Conservation (phyloP, 2,888 invertebrate genomes). For the Rhagonycha lutea region DNA sequence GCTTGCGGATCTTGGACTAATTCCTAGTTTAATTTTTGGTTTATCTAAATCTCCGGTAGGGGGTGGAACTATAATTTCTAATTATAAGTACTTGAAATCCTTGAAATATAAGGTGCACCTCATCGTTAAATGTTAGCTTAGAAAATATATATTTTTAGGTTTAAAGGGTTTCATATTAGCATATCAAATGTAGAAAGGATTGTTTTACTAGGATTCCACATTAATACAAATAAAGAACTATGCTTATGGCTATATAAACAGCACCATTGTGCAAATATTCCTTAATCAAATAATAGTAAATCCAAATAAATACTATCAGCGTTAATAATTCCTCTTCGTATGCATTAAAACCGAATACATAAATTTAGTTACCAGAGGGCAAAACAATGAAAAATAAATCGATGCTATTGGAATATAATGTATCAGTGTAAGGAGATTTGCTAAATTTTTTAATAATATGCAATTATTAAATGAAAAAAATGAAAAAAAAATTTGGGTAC, state of each 20-base stretch:
- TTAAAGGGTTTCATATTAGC: background rate
- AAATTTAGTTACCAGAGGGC: background rate
- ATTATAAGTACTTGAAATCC: background rate
- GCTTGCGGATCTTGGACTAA: too few species aligned
- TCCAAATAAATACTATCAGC: background rate
- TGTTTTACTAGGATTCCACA: background rate
- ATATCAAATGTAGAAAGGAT: background rate
- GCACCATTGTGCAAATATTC: background rate
- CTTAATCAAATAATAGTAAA: background rate
- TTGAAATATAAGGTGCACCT: background rate
- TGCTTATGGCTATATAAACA: background rate
- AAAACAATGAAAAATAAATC: background rate
- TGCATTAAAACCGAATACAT: background rate
- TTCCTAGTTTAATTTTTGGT: too few species aligned
- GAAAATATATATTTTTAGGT: background rate
- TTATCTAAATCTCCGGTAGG: too few species aligned
- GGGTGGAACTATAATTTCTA: background rate
- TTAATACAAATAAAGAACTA: background rate
- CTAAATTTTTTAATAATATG: background rate
- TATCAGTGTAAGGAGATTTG: background rate
- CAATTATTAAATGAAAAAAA: background rate
- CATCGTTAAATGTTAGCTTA: background rate
- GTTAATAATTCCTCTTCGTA: background rate
- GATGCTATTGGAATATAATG: background rate
- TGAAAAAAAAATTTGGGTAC: too few species aligned